Base-by-base conservation (phyloP, 2,888 invertebrate species). In the Salticus scenicus region DNA sequence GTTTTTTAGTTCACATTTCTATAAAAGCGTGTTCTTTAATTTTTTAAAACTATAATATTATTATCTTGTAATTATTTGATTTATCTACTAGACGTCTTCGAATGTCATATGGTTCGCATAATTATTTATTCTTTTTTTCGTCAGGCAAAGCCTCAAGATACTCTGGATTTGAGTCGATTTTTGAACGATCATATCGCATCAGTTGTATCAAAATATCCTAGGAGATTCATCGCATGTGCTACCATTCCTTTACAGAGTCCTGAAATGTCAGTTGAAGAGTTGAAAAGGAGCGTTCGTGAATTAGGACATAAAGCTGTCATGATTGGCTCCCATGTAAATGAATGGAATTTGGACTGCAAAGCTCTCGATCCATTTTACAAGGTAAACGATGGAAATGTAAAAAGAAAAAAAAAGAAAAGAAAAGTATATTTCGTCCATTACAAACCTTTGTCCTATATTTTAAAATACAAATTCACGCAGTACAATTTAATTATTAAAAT, bases 261-360 rank as follows among this genome's bases (percentile, higher is more conserved):
- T 0, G 90, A 91, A 14, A 88, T 93, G 57, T 92, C 93, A 0
- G 91, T 92, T 0, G 89, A 92, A 89, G 93, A 93, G 89, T 89
- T 93, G 77, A 91, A 91, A 67, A 89, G 93, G 74, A 92, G 92
- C 88, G 90, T 91, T n/a, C 72, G 78, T 2, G 90, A 91, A 72
- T 88, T 91, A 0, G 92, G 92, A 4, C 91, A 93, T 78, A 89
- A 90, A 41, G 93, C 92, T 5, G 90, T 93, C 72, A 92, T 93
- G 89, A 93, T 93, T 73, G 93, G 93, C 8, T 92, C 93, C 1
- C 93, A 93, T 89, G 90, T 93, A 17, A 93, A 93, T 88, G 92
- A 93, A 12, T 93, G 92, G 92, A 92, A 92, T 87, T 89, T 93
- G 64, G 93, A 93, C 89, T 91, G 92, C 28, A 89, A 89, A 33